phyloP scores from a whole-genome alignment of 2,797 vertebrate species.

The Caiman crocodilus region DNA sequence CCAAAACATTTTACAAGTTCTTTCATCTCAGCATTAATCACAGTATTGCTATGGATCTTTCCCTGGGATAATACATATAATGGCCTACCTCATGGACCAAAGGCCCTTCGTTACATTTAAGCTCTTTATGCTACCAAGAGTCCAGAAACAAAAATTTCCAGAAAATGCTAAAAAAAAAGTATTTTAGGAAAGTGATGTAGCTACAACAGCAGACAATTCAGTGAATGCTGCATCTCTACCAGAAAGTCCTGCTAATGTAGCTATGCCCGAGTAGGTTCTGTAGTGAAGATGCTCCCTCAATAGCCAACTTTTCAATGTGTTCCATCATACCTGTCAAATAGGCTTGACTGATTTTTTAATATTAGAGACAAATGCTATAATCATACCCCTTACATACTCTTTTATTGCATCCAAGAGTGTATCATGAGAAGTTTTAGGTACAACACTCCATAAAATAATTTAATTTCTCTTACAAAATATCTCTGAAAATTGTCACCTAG shows the following conservation, averaged over 20 bases:
- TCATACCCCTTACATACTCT: background rate
- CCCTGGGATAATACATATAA: background rate
- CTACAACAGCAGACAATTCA: background rate
- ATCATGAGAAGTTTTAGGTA: background rate
- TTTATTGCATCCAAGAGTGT: background rate
- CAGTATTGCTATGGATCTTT: background rate
- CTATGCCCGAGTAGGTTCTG: background rate
- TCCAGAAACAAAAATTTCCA: background rate
- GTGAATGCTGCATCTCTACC: background rate
- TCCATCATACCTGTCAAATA: background rate
- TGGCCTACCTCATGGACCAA: background rate
- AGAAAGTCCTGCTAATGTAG: background rate
- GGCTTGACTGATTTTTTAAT: background rate
- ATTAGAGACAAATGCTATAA: background rate
- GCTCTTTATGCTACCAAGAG: background rate
- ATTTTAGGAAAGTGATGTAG: too few species aligned
- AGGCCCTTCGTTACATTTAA: background rate
- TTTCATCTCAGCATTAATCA: background rate
- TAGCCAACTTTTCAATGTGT: background rate
- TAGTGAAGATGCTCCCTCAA: too few species aligned
- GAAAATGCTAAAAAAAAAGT: background rate
- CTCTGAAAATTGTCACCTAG: too few species aligned
- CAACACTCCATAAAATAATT: background rate
- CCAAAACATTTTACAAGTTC: background rate
- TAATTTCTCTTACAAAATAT: too few species aligned